Evolutionary conservation across 2,797 vertebrate species (phyloP), one percentile per base, ranked within the genome.

Genomic region (Euthynnus affinis): DNA sequence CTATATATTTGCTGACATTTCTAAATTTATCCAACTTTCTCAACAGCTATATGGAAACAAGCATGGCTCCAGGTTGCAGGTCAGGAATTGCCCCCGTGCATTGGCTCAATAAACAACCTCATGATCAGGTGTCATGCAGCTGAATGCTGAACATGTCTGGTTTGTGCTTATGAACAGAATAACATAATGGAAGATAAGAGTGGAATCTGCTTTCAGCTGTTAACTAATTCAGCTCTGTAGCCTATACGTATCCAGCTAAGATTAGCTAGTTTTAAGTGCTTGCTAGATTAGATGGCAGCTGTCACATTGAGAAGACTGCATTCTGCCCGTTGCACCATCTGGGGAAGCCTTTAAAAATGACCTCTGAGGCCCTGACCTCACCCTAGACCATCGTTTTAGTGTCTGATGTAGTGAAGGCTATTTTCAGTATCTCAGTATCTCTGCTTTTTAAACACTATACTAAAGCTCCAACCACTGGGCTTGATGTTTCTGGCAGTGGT

Each of bases 251-350:
- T 53, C 23, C 25, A 34, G 34, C 42, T 69, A 27, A 64, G 55
- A 70, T 78, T 40, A 53, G 74, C 34, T 25, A 44, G 57, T 61
- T 80, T 55, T 49, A 81, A 86, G 57, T 70, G 22, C 57, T 52
- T 75, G 53, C 49, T 64, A 61, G 64, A 81, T 78, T 74, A 81
- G 52, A 51, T 40, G 32, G 51, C 83, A 81, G 81, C 74, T 86
- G 87, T 51, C 58, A 58, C 48, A 64, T 3, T 52, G 65, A 59
- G 58, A 32, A 58, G 52, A 52, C 0, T 15, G 23, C 9, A 23
- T 20, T 52, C 55, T 42, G 74, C 22, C 59, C 59, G 14, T 15
- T 12, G 40, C 53, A 20, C 9, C 2, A 40, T 70, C 25, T 63
- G 51, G 6, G 29, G 61, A 49, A 34, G n/a, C 55, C 32, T 62